These are phyloP conservation scores for Epinotia nisella DNA, from an alignment of 2,888 invertebrate species.

Conservation along the genomic window DNA sequence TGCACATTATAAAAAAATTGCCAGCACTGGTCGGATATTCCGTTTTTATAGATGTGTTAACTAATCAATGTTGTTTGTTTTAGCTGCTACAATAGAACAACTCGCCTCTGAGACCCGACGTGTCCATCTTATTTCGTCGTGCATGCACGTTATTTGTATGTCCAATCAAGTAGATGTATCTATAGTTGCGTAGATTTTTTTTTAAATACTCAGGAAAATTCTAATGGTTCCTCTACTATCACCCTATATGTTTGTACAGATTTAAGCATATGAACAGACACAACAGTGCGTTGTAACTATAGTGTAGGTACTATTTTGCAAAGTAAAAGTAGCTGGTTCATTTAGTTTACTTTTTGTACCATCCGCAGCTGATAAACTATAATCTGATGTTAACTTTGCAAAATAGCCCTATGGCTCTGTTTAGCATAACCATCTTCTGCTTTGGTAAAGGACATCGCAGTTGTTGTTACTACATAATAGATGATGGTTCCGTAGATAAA, in stretches of 20 bases:
- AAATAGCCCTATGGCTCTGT: background rate
- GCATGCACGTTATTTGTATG: constrained; percentile 61
- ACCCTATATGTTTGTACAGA: constrained; percentile 8
- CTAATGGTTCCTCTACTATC: background rate
- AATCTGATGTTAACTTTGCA: constrained; percentile 7
- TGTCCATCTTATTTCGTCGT: constrained; percentile 69
- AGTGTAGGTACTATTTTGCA: background rate
- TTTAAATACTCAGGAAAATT: constrained; percentile 17
- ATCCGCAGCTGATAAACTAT: background rate
- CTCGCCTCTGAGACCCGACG: constrained; percentile 86
- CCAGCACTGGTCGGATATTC: constrained; percentile 2
- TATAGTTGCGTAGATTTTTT: constrained; percentile 41
- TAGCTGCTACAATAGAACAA: constrained; percentile 94
- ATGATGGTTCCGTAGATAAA: background rate
- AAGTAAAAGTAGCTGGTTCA: background rate
- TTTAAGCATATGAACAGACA: background rate
- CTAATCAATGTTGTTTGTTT: constrained; percentile 70
- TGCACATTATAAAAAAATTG: constrained; percentile 16
- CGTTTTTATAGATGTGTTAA: constrained; percentile 49
- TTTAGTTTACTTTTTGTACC: background rate
- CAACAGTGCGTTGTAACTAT: background rate
- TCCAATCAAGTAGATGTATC: constrained; percentile 39
- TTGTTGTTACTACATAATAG: background rate
- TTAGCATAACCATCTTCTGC: background rate
- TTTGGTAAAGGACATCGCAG: background rate